These are phyloP conservation scores for Hydriomena furcata DNA, from an alignment of 2,888 invertebrate species.

Conservation along the genomic window DNA sequence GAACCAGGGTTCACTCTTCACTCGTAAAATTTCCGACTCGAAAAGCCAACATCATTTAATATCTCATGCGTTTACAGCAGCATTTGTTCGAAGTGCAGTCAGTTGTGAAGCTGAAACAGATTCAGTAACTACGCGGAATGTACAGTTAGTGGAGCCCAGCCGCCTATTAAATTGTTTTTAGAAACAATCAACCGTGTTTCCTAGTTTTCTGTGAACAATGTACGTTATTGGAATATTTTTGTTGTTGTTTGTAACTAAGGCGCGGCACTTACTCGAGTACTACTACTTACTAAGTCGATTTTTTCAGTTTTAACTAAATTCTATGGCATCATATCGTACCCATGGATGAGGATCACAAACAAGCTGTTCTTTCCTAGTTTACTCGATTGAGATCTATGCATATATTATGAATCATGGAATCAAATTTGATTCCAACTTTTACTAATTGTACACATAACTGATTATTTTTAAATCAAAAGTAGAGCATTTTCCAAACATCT, in stretches of 20 bases:
- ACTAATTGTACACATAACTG: too few species aligned
- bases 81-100: conserved; percentile 61
- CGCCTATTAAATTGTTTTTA: conserved; percentile 68
- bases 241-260: conserved; percentile 7
- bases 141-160: conserved; percentile 59
- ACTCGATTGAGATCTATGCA: too few species aligned
- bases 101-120: conserved; percentile 65
- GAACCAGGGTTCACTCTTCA: background rate
- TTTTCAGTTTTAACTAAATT: too few species aligned
- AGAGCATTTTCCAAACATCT: too few species aligned
- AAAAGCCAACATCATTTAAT: conserved; percentile 31
- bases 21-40: conserved; percentile 11
- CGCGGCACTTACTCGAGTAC: background rate
- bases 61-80: conserved; percentile 47
- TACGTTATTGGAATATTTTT: conserved; percentile 40
- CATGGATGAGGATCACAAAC: too few species aligned
- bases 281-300: too few species aligned
- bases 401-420: too few species aligned
- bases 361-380: too few species aligned
- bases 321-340: too few species aligned
- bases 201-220: conserved; percentile 50
- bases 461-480: too few species aligned
- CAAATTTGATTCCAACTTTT: too few species aligned
- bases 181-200: conserved; percentile 54
- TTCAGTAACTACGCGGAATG: conserved; percentile 58